A percentile compares a stretch with the other conserved stretches of the same genome.
Conservation (phyloP, 2,113 vertebrate species). For the Rhegmatorhina hoffmannsi region DNA sequence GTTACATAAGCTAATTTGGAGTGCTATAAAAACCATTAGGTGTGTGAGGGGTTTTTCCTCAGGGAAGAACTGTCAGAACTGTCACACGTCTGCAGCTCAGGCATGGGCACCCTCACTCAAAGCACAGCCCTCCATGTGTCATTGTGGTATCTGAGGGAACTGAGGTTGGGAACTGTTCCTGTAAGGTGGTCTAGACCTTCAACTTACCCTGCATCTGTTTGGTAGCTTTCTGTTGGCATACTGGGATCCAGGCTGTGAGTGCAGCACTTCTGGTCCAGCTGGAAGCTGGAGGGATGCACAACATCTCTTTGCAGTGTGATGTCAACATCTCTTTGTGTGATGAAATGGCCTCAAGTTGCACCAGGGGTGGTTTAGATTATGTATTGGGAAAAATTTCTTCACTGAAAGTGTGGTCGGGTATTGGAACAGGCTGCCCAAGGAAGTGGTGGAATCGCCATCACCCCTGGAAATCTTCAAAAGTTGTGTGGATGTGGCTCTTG, state of each 20-base stretch:
- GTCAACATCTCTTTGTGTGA: not conserved
- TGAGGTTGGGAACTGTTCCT: not conserved
- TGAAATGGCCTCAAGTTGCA: not conserved
- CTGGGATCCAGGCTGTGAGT: not conserved
- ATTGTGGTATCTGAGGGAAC: not conserved
- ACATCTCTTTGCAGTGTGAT: rapidly evolving
- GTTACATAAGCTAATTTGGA: conserved; percentile 23
- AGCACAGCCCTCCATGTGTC: not conserved
- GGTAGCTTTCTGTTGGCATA: rapidly evolving
- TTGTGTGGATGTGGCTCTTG: not conserved
- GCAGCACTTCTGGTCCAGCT: not conserved
- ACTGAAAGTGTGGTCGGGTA: not conserved
- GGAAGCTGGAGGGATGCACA: not conserved
- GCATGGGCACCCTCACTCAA: not conserved
- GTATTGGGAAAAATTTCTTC: not conserved
- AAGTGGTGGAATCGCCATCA: not conserved
- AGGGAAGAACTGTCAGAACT: not conserved
- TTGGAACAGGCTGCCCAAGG: not conserved
- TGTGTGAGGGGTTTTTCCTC: not conserved
- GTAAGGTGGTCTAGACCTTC: not conserved
- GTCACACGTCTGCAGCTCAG: not conserved
- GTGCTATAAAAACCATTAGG: not conserved
- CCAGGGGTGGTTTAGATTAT: not conserved
- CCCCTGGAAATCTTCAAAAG: not conserved
- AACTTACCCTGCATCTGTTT: not conserved